Conservation (phyloP, 2,797 vertebrate genomes). For the Pristis pectinata region DNA sequence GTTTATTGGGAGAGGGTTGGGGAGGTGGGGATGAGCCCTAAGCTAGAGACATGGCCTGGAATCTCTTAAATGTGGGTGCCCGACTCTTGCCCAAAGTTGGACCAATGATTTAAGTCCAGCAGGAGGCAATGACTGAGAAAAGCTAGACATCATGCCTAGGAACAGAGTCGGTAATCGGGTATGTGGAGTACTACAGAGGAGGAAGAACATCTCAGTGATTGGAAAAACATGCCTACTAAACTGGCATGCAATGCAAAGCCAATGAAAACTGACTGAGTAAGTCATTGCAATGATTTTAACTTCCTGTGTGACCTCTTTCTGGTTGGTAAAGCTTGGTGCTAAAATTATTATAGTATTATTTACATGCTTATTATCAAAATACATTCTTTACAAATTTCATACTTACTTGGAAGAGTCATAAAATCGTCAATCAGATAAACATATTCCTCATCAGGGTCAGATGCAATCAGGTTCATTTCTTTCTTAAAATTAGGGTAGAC, state of each 20-base stretch:
- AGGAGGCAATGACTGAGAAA: too few relatives aligned
- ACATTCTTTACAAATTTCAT: background rate
- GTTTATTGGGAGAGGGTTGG: background rate
- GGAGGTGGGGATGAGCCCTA: background rate
- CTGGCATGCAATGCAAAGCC: background rate
- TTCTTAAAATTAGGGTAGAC: slow-evolving; percentile 57
- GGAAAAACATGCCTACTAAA: background rate
- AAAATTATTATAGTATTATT: background rate
- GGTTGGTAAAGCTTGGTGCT: background rate
- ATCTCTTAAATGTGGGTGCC: background rate
- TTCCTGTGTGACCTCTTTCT: background rate
- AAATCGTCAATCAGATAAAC: slow-evolving; percentile 72
- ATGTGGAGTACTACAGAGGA: background rate
- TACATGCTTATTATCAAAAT: background rate
- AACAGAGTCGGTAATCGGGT: background rate
- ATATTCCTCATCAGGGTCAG: slow-evolving; percentile 66
- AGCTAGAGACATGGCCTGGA: background rate
- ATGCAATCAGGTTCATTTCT: slow-evolving; percentile 73
- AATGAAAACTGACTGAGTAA: background rate
- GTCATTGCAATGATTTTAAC: background rate
- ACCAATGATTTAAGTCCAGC: background rate
- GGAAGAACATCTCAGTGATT: background rate
- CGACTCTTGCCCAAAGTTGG: background rate
- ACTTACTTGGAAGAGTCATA: slow-evolving; percentile 37
- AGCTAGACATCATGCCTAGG: background rate